These are phyloP conservation scores for Monopis laevigella DNA, from an alignment of 2,888 invertebrate species.

Conservation along the genomic window DNA sequence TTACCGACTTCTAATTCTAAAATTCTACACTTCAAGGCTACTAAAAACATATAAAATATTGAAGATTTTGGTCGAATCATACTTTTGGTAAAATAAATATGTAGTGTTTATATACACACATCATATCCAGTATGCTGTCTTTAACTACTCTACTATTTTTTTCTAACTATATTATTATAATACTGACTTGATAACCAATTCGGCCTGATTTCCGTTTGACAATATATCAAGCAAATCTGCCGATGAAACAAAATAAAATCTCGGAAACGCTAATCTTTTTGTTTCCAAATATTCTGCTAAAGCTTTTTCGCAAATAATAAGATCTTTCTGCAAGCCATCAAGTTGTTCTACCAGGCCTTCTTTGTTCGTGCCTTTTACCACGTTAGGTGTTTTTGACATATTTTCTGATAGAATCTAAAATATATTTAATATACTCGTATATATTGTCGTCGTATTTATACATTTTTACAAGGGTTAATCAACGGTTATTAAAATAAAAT, in stretches of 20 bases:
- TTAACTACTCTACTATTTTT: too few species aligned
- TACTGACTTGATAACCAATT: slow-evolving; percentile 72
- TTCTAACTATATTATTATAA: too few species aligned
- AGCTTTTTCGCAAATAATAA: slow-evolving; percentile 95
- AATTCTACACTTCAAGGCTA: too few species aligned
- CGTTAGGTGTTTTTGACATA: slow-evolving; percentile 85
- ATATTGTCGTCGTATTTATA: not conserved
- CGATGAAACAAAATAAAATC: slow-evolving; percentile 97
- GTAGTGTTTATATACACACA: too few species aligned
- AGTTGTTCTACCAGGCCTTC: slow-evolving; percentile 81
- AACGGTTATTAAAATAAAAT: slow-evolving; percentile 15
- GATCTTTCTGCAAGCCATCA: slow-evolving; percentile 83
- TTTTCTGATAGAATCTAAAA: slow-evolving; percentile 74
- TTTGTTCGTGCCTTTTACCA: slow-evolving; percentile 90
- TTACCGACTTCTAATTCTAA: too few species aligned
- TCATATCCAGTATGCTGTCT: too few species aligned
- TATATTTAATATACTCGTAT: not conserved
- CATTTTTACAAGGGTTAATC: not conserved
- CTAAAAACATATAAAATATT: too few species aligned
- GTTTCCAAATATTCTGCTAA: slow-evolving; percentile 97
- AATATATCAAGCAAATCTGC: slow-evolving; percentile 94
- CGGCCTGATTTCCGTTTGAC: slow-evolving; percentile 95
- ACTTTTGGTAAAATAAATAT: too few species aligned
- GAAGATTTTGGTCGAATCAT: too few species aligned
- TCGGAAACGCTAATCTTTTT: slow-evolving; percentile 93